Evolutionary conservation across 35 echinoderm and acorn worm species (phyloP).

Genomic region (Heliocidaris erythrogramma): DNA sequence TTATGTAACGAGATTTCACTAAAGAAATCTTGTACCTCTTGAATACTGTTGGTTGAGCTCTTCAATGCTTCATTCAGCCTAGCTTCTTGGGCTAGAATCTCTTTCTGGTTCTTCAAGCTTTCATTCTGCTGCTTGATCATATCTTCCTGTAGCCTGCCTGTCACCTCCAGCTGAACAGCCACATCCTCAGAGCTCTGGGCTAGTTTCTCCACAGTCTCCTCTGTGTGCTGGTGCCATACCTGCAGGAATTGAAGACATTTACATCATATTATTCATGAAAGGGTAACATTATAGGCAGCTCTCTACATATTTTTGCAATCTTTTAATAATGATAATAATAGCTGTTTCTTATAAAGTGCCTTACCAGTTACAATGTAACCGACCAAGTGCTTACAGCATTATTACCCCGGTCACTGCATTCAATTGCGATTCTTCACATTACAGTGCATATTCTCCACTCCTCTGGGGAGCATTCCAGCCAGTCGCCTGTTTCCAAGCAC

Average conservation of each 20-base stretch:
- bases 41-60: slow-evolving; percentile 64
- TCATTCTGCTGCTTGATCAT: slow-evolving; percentile 83
- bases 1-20: too few relatives aligned
- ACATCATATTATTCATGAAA: neutral
- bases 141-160: slow-evolving; percentile 75
- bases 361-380: too few relatives aligned
- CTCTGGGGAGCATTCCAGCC: too few relatives aligned
- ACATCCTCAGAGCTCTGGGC: slow-evolving; percentile 84
- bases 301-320: too few relatives aligned
- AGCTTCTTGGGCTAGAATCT: slow-evolving; percentile 83
- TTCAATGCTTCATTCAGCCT: slow-evolving; percentile 65
- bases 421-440: too few relatives aligned
- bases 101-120: slow-evolving; percentile 79
- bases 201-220: slow-evolving; percentile 78
- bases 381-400: too few relatives aligned
- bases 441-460: too few relatives aligned
- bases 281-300: too few relatives aligned
- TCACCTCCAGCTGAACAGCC: slow-evolving; percentile 77
- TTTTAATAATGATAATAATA: too few relatives aligned
- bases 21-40: slow-evolving; percentile 14
- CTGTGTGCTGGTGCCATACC: slow-evolving; percentile 95
- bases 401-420: too few relatives aligned
- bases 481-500: too few relatives aligned
- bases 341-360: too few relatives aligned
- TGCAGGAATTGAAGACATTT: slow-evolving; percentile 3